These are phyloP conservation scores for Platyura marginata DNA, from an alignment of 1,140 invertebrate species.

Conservation along the genomic window DNA sequence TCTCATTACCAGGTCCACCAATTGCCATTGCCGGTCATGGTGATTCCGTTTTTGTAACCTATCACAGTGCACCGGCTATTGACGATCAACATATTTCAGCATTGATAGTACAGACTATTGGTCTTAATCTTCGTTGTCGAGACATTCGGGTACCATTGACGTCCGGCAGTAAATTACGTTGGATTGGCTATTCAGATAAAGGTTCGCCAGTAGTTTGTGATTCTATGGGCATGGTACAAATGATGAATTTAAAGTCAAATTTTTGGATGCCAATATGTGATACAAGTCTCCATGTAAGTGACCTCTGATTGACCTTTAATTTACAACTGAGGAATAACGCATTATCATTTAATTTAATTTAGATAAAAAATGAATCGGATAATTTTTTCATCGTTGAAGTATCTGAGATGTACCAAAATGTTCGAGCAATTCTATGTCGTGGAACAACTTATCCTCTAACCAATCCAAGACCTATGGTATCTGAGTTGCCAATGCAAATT, in stretches of 20 bases:
- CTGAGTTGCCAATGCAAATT: constrained; percentile 48
- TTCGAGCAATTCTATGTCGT: constrained; percentile 71
- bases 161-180: constrained; percentile 45
- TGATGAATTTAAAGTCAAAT: constrained; percentile 39
- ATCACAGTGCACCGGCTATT: constrained; percentile 36
- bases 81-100: constrained; percentile 38
- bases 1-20: constrained; percentile 44
- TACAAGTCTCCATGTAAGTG: constrained; percentile 41
- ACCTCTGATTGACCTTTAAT: constrained; percentile 5
- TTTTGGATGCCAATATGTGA: constrained; percentile 67
- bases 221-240: constrained; percentile 41
- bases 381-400: constrained; percentile 65
- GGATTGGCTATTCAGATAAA: constrained; percentile 69
- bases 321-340: too few species aligned
- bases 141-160: constrained; percentile 40
- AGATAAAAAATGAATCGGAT: constrained; percentile 54
- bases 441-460: constrained; percentile 73
- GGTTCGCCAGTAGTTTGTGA: constrained; percentile 52
- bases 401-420: constrained; percentile 52
- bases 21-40: constrained; percentile 48
- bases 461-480: constrained; percentile 62
- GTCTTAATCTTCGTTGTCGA: constrained; percentile 13
- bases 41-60: constrained; percentile 55
- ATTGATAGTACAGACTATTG: constrained; percentile 25
- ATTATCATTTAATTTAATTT: too few species aligned